Conservation (phyloP, 2,888 invertebrate species). For the Bembecia ichneumoniformis region DNA sequence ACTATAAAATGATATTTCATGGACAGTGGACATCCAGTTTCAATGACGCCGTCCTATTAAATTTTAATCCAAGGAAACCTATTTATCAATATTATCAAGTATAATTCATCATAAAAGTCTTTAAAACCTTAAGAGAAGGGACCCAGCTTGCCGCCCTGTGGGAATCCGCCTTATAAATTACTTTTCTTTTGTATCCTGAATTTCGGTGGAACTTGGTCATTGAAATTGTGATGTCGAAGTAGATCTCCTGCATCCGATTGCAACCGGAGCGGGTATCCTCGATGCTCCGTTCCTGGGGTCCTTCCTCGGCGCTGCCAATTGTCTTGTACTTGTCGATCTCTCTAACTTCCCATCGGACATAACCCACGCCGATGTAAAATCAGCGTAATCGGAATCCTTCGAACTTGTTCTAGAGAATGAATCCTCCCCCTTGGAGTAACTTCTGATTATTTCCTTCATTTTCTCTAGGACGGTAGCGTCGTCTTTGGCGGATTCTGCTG, state of each 20-base stretch:
- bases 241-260: slow-evolving; percentile 57
- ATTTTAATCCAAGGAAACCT: background rate
- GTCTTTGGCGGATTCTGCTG: slow-evolving; percentile 80
- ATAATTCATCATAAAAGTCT: background rate
- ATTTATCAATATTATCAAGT: background rate
- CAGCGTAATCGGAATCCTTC: slow-evolving; percentile 75
- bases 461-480: slow-evolving; percentile 81
- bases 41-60: background rate
- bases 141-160: background rate
- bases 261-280: slow-evolving; percentile 60
- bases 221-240: slow-evolving; percentile 62
- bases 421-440: slow-evolving; percentile 60
- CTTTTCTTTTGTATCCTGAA: slow-evolving; percentile 18
- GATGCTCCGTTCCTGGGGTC: slow-evolving; percentile 55
- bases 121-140: background rate
- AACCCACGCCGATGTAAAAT: slow-evolving; percentile 81
- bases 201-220: slow-evolving; percentile 38
- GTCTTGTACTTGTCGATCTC: slow-evolving; percentile 70
- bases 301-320: slow-evolving; percentile 60
- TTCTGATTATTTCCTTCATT: slow-evolving; percentile 76
- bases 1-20: background rate
- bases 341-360: slow-evolving; percentile 79
- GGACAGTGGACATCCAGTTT: background rate
- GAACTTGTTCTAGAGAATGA: slow-evolving; percentile 63
- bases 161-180: slow-evolving; percentile 8